Percentiles rank a stretch among this genome's conserved stretches.
These are phyloP conservation scores for Psittacula echo DNA, from an alignment of 2,797 vertebrate genomes.

Conservation along the genomic window DNA sequence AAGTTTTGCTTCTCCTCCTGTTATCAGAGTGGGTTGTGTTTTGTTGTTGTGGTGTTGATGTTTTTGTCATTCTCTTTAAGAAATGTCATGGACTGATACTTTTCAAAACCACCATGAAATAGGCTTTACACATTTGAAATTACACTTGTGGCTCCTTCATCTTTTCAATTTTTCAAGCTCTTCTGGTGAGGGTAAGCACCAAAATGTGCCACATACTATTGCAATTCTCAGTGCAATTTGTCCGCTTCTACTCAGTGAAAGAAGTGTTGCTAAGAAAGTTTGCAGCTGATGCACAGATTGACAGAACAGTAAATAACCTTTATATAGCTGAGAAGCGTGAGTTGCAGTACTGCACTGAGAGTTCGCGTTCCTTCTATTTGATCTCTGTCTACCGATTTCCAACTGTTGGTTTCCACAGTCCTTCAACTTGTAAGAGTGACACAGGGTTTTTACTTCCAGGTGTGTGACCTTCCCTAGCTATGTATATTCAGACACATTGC, in stretches of 20 bases:
- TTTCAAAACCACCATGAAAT: neutral
- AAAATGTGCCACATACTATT: neutral
- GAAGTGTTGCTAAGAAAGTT: neutral
- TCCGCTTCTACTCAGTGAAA: neutral
- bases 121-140: neutral
- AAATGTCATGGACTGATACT: neutral
- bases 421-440: neutral
- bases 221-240: neutral
- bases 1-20: neutral
- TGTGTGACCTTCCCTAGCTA: neutral
- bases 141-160: neutral
- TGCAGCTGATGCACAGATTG: conserved; percentile 3
- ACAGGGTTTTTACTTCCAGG: neutral
- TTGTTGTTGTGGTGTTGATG: neutral
- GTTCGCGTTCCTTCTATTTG: neutral
- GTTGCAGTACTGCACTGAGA: neutral
- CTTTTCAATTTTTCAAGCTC: neutral
- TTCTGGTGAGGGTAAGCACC: neutral
- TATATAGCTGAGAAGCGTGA: neutral
- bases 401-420: neutral
- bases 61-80: neutral
- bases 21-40: neutral
- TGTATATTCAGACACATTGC: neutral
- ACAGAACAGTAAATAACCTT: neutral
- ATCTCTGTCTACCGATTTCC: neutral